These are phyloP conservation scores for Cecidostiba fungosa DNA, from an alignment of 2,888 invertebrate genomes.

Conservation along the genomic window DNA sequence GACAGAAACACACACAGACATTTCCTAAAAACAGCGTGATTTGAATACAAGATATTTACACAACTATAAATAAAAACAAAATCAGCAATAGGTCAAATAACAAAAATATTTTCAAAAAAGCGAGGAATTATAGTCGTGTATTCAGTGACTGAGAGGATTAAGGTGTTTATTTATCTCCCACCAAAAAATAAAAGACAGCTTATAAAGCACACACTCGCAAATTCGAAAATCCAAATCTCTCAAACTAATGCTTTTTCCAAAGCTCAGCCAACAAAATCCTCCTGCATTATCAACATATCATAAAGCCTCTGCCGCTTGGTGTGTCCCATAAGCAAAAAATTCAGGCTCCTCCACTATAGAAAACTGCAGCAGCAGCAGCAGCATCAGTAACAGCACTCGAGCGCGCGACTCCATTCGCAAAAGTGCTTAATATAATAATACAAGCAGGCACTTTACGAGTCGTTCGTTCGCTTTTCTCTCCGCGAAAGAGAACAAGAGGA, in stretches of 20 bases:
- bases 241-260: background rate
- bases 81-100: too few species aligned
- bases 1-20: too few species aligned
- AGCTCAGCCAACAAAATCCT: background rate
- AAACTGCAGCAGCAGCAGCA: background rate
- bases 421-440: conserved; percentile 56
- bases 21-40: too few species aligned
- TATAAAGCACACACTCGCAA: background rate
- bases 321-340: background rate
- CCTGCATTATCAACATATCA: background rate
- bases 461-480: background rate
- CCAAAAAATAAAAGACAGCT: too few species aligned
- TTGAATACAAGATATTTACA: too few species aligned
- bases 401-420: conserved; percentile 27
- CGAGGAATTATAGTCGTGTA: too few species aligned
- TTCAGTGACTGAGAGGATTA: too few species aligned
- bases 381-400: background rate
- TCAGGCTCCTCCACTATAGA: background rate
- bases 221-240: background rate
- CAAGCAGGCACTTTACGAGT: conserved; percentile 43
- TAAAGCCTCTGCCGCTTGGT: background rate
- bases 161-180: too few species aligned
- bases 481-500: background rate
- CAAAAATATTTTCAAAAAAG: too few species aligned
- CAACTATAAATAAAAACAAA: too few species aligned